Conservation (phyloP, 2,888 invertebrate genomes). For the Epistrophella euchroma region DNA sequence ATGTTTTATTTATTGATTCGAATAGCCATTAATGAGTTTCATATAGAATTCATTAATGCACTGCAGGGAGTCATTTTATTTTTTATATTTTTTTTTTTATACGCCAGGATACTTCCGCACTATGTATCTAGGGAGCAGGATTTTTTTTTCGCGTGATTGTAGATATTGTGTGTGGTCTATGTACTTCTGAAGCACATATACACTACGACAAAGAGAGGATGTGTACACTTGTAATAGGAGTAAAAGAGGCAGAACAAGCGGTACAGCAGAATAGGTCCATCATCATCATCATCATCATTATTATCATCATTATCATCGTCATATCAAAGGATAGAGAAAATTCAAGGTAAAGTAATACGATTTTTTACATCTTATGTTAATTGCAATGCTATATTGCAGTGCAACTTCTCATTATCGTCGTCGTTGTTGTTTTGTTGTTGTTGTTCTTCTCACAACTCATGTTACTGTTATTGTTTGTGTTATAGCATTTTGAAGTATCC, state of each 20-base stretch:
- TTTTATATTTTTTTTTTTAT: neutral
- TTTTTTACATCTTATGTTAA: constrained; percentile 69
- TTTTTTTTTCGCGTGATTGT: constrained; percentile 63
- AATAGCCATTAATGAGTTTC: constrained; percentile 24
- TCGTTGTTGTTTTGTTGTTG: constrained; percentile 44
- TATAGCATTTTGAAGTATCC: constrained; percentile 64
- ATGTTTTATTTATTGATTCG: constrained; percentile 32
- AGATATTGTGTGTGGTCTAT: constrained; percentile 67
- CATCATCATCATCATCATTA: constrained; percentile 51
- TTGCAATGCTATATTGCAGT: constrained; percentile 66
- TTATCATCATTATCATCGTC: constrained; percentile 50
- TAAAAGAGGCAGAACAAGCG: constrained; percentile 67
- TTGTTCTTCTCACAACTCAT: constrained; percentile 36
- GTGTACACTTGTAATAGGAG: constrained; percentile 64
- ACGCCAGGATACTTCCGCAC: constrained; percentile 50
- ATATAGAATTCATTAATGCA: constrained; percentile 12
- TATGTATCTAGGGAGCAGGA: constrained; percentile 45
- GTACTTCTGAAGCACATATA: constrained; percentile 68
- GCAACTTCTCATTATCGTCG: constrained; percentile 53
- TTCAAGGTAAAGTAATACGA: constrained; percentile 75
- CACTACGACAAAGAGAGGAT: constrained; percentile 65
- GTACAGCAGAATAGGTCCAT: constrained; percentile 73
- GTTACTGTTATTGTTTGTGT: constrained; percentile 53
- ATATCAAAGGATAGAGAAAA: constrained; percentile 75
- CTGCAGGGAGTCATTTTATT: constrained; percentile 22